Conservation (phyloP, 2,113 vertebrate species). For the Chloropsis hardwickii region DNA sequence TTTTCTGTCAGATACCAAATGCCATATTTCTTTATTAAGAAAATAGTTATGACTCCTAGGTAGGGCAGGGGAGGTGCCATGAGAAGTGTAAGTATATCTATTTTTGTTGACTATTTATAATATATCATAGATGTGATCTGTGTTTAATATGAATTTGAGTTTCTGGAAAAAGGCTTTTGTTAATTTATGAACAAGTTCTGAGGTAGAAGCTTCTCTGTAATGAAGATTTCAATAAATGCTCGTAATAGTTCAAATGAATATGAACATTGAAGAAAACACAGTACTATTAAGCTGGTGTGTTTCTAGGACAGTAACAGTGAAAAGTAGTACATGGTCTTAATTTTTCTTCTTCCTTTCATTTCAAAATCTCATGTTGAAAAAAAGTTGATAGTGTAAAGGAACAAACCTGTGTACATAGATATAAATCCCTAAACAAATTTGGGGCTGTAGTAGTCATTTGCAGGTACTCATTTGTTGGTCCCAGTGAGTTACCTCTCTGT, state of each 20-base stretch:
- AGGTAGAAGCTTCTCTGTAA: background rate
- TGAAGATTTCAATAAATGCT: background rate
- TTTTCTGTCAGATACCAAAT: constrained; percentile 36
- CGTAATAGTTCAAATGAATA: background rate
- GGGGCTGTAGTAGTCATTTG: constrained; percentile 4
- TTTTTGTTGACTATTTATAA: constrained; percentile 10
- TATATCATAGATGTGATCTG: background rate
- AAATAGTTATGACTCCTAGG: constrained; percentile 1
- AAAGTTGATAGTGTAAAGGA: background rate
- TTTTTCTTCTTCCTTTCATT: background rate
- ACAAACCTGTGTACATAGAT: background rate
- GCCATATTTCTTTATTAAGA: constrained; percentile 34
- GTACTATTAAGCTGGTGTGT: background rate
- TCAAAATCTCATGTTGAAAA: background rate
- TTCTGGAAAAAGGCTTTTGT: background rate
- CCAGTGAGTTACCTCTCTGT: constrained; percentile 17
- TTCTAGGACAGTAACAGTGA: background rate
- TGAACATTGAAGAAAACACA: background rate
- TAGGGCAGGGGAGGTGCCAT: constrained; percentile 14
- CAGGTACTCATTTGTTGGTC: constrained; percentile 61
- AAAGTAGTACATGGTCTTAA: background rate
- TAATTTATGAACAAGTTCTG: background rate
- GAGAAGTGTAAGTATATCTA: constrained; percentile 1
- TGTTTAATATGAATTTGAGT: background rate
- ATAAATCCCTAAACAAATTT: constrained; percentile 33